These are phyloP conservation scores for Chondrilla cf. caribensis DNA, from an alignment of 37 sponge, comb jelly and placozoan species.

Conservation along the genomic window DNA sequence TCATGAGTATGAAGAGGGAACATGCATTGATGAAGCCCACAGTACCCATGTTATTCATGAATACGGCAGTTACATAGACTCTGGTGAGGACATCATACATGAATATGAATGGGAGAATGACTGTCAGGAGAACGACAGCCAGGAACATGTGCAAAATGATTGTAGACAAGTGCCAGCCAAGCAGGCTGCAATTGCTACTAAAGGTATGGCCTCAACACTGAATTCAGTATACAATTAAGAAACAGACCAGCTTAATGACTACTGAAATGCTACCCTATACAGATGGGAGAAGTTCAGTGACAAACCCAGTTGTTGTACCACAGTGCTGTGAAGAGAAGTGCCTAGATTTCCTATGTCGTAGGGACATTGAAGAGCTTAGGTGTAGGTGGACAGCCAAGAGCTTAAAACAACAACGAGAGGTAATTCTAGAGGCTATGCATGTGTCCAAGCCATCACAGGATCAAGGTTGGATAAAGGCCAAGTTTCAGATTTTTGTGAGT, in stretches of 20 bases:
- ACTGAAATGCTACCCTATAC: too few relatives aligned
- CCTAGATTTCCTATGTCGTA: neutral
- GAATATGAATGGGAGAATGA: slow-evolving; percentile 1
- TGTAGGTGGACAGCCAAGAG: neutral
- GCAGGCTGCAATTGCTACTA: too few relatives aligned
- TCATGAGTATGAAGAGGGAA: slow-evolving; percentile 9
- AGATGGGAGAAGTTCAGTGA: too few relatives aligned
- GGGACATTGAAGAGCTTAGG: slow-evolving; percentile 12
- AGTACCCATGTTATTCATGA: neutral
- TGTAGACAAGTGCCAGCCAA: neutral
- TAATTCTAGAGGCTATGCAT: slow-evolving; percentile 11
- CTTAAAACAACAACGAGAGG: neutral
- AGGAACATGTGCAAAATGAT: neutral
- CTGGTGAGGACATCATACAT: neutral
- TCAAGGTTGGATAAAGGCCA: slow-evolving; percentile 14
- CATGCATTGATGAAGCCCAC: neutral
- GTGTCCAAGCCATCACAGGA: slow-evolving; percentile 12
- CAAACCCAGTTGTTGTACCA: neutral
- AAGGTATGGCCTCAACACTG: too few relatives aligned
- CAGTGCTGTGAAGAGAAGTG: slow-evolving; percentile 4
- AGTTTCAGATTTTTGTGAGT: slow-evolving; percentile 7
- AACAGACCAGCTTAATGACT: too few relatives aligned
- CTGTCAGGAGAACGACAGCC: slow-evolving; percentile 4
- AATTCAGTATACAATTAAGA: too few relatives aligned
- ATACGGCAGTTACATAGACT: neutral